Evolutionary conservation across 1,140 invertebrate species (phyloP), one percentile per base, ranked within the genome.

Genomic region (Thaumatotibia leucotreta): DNA sequence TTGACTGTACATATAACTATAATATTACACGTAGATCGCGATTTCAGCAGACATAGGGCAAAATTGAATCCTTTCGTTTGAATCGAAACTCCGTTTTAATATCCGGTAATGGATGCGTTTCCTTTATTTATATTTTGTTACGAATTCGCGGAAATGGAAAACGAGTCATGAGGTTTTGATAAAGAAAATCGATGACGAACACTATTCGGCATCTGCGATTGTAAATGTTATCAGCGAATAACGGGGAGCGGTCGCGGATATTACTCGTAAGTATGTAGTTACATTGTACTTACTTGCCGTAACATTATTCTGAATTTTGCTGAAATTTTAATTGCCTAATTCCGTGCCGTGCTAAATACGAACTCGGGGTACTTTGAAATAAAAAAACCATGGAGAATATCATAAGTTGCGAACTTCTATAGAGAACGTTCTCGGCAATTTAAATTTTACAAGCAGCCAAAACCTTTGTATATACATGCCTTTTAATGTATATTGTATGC

Each of bases 131-230:
- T 58, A 23, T 58, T 27, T 24, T 58, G 23, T 58, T 17, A 14
- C 4, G 27, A 27, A 27, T 58, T 27, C 52, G 23, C 23, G 52
- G 52, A 58, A 58, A 58, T 58, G 39, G n/a, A 45, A 45, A 45
- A 14, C 14, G 17, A 20, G 52, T 58, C 52, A 58, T 58, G 52
- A 58, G 52, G 23, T 58, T 24, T 58, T 24, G 52, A 58, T 58
- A 58, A 58, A 29, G 11, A 58, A 58, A 58, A 58, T 58, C 52
- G 52, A 58, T 58, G 52, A 58, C 52, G 52, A 58, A 31, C 24
- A 29, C n/a, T 14, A 29, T 27, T 58, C n/a, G 52, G 52, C 52
- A 58, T 58, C 52, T 58, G 24, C 52, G 52, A 58, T 58, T 58
- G 29, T 9, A 58, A 0, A 23, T 54, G 52, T 58, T 58, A 58